phyloP scores from a whole-genome alignment of 2,797 vertebrate genomes.

The Lacerta bilineata region DNA sequence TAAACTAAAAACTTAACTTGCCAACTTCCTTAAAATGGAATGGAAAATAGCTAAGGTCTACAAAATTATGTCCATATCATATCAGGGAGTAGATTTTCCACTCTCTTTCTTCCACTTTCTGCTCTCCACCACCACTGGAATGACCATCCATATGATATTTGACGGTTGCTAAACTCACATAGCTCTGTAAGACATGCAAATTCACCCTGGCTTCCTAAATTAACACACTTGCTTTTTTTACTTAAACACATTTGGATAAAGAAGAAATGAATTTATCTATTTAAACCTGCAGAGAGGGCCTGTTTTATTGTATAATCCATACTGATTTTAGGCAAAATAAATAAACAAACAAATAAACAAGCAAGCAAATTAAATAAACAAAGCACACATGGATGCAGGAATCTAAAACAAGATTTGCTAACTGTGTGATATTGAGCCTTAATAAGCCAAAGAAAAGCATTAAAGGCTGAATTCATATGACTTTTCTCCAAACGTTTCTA shows the following conservation, averaged over 20 bases:
- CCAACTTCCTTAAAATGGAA: constrained; percentile 28
- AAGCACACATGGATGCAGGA: not conserved
- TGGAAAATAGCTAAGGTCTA: constrained; percentile 40
- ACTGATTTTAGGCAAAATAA: not conserved
- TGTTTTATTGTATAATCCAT: not conserved
- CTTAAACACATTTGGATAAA: no score
- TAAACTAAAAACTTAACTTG: constrained; percentile 44
- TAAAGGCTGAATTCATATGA: not conserved
- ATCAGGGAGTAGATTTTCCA: not conserved
- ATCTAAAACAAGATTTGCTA: not conserved
- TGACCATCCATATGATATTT: not conserved
- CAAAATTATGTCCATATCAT: not conserved
- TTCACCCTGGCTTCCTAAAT: not conserved
- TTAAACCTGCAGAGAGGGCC: not conserved
- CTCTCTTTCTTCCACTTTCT: not conserved
- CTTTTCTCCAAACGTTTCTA: not conserved
- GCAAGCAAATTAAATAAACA: no score
- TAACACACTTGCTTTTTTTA: not conserved
- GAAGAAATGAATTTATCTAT: no score
- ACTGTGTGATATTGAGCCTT: not conserved
- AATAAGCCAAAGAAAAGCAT: not conserved
- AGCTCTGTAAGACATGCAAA: no score
- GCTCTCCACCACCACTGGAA: not conserved
- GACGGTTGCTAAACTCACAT: not conserved
- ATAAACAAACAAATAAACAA: not conserved